A percentile compares a stretch with the other conserved stretches of the same genome.
Evolutionary conservation across 2,797 vertebrate genomes (phyloP).

Genomic region (Phaenicophaeus curvirostris): DNA sequence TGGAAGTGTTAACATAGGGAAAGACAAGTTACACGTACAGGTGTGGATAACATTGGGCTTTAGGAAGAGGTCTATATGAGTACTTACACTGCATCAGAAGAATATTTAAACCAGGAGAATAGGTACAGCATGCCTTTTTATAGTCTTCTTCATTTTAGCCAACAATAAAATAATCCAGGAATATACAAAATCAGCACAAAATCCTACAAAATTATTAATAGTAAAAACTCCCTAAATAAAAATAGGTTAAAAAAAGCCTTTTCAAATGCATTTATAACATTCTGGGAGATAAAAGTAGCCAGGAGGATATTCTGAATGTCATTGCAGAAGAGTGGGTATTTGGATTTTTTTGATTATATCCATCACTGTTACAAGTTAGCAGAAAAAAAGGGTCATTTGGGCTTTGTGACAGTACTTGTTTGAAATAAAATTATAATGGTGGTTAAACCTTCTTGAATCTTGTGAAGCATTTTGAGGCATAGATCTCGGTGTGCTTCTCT

Average conservation of each 20-base stretch:
- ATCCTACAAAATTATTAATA: not conserved
- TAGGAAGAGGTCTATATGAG: not conserved
- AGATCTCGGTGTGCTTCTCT: not conserved
- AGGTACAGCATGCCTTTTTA: not conserved
- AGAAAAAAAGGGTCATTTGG: not conserved
- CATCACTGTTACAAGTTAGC: not conserved
- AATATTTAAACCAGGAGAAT: not conserved
- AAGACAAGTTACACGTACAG: not conserved
- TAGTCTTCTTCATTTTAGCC: not conserved
- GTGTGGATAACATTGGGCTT: not conserved
- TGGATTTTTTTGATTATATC: not conserved
- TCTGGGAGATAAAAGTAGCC: not conserved
- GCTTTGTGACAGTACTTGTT: not conserved
- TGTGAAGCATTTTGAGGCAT: not conserved
- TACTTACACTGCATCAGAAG: not conserved
- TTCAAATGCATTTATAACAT: not conserved
- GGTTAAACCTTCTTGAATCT: not conserved
- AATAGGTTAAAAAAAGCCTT: not conserved
- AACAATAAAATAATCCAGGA: not conserved
- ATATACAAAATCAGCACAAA: not conserved
- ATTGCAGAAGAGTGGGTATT: rapidly evolving
- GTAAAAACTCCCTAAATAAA: not conserved
- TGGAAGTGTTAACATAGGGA: not conserved
- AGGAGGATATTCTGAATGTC: not conserved
- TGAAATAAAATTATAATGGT: not conserved